Conservation (phyloP, 2,113 vertebrate species). For the Chaetorhynchus papuensis region DNA sequence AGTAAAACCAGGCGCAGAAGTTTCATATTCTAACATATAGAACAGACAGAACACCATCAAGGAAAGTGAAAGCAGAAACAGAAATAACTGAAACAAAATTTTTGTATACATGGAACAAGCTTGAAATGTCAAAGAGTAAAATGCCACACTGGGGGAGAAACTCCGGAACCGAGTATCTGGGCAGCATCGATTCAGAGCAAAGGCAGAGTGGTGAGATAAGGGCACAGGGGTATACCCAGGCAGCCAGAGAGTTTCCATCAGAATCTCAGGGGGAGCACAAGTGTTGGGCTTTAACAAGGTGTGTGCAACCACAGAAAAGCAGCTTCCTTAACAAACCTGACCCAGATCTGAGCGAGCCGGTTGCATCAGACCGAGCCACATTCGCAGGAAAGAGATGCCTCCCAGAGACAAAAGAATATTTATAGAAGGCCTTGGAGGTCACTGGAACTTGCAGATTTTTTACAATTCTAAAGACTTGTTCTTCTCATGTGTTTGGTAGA, state of each 20-base stretch:
- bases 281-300: not conserved
- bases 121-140: constrained; percentile 13
- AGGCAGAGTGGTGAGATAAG: not conserved
- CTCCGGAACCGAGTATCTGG: not conserved
- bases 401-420: not conserved
- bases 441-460: not conserved
- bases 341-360: fast-evolving
- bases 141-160: not conserved
- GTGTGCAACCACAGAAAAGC: not conserved
- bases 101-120: not conserved
- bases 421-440: not conserved
- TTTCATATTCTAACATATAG: not conserved
- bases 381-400: not conserved
- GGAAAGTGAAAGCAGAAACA: constrained; percentile 26
- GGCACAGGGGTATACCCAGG: not conserved
- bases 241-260: not conserved
- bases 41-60: not conserved
- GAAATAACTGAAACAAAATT: not conserved
- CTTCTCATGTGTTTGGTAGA: not conserved
- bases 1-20: not conserved
- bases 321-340: not conserved
- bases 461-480: not conserved
- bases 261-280: not conserved
- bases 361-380: not conserved
- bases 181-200: not conserved